These are phyloP conservation scores for Erpetoichthys calabaricus DNA, from an alignment of 2,797 vertebrate species.

Conservation along the genomic window DNA sequence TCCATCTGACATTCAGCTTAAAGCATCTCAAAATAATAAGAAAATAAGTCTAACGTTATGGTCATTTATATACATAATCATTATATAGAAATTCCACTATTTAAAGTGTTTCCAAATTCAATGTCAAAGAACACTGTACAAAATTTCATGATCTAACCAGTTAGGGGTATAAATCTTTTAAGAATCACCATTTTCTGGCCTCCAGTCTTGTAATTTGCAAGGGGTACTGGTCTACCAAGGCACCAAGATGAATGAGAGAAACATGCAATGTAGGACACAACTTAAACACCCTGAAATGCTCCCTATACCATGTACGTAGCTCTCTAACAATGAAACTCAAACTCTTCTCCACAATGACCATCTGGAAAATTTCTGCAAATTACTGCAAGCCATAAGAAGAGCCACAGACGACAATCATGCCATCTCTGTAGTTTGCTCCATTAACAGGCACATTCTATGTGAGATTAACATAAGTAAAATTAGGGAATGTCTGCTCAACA, in stretches of 20 bases:
- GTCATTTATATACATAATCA: too few species aligned
- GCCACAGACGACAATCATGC: slow-evolving; percentile 2
- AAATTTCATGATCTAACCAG: neutral
- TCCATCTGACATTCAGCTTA: too few species aligned
- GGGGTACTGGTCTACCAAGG: slow-evolving; percentile 4
- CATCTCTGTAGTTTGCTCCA: neutral
- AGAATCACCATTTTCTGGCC: slow-evolving; percentile 3
- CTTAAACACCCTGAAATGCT: slow-evolving; percentile 4
- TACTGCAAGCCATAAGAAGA: neutral
- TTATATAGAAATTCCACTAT: too few species aligned
- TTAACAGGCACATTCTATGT: slow-evolving; percentile 2
- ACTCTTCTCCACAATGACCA: slow-evolving; percentile 1
- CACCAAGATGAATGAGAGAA: slow-evolving; percentile 2
- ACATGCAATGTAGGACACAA: slow-evolving; percentile 3
- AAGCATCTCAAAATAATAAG: too few species aligned
- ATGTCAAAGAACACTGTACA: neutral
- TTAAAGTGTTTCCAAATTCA: slow-evolving; percentile 1
- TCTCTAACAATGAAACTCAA: slow-evolving; percentile 5
- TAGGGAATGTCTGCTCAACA: slow-evolving; percentile 2
- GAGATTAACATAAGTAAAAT: slow-evolving; percentile 1
- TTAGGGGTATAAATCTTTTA: slow-evolving; percentile 5
- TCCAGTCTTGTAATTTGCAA: slow-evolving; percentile 1
- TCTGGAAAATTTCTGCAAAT: slow-evolving; percentile 5
- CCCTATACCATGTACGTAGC: slow-evolving; percentile 5
- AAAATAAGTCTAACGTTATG: too few species aligned